phyloP scores from a whole-genome alignment of 2,113 vertebrate species.

The Blennius ocellaris region DNA sequence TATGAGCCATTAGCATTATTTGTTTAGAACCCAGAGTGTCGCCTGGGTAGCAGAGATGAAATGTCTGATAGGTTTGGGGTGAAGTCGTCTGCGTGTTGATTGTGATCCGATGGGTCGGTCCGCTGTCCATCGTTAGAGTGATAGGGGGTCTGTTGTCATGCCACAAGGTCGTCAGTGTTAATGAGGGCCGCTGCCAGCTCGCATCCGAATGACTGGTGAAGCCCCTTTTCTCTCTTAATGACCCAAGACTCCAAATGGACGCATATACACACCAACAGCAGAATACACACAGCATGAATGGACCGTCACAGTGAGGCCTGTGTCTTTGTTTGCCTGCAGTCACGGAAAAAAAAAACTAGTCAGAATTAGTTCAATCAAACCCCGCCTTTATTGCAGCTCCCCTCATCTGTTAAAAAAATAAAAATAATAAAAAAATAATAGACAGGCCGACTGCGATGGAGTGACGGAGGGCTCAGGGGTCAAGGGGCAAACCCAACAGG shows the following conservation, averaged over 20 bases:
- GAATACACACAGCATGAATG: slow-evolving; percentile 54
- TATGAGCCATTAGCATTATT: too few species aligned
- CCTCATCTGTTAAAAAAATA: slow-evolving; percentile 35
- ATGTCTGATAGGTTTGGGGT: slow-evolving; percentile 41
- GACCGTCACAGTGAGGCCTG: neutral
- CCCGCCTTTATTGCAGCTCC: slow-evolving; percentile 39
- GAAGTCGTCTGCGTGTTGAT: slow-evolving; percentile 53
- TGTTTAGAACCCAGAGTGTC: too few species aligned
- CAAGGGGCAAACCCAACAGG: slow-evolving; percentile 73
- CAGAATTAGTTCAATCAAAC: slow-evolving; percentile 13
- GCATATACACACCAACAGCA: slow-evolving; percentile 57
- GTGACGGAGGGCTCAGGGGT: slow-evolving; percentile 74
- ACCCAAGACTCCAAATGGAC: slow-evolving; percentile 48
- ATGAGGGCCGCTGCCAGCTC: slow-evolving; percentile 60
- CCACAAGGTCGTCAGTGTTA: slow-evolving; percentile 65
- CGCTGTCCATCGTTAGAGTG: slow-evolving; percentile 64
- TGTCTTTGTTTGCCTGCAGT: slow-evolving; percentile 2
- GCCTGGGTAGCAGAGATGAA: neutral
- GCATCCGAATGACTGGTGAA: slow-evolving; percentile 70
- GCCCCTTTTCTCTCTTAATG: slow-evolving; percentile 65
- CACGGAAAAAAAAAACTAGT: slow-evolving; percentile 3
- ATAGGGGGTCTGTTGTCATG: slow-evolving; percentile 71
- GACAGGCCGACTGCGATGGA: slow-evolving; percentile 59
- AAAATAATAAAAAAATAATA: too few species aligned
- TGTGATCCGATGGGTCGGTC: slow-evolving; percentile 67